Base-by-base conservation (phyloP, 2,113 vertebrate genomes). In the Cyprinodon variegatus region DNA sequence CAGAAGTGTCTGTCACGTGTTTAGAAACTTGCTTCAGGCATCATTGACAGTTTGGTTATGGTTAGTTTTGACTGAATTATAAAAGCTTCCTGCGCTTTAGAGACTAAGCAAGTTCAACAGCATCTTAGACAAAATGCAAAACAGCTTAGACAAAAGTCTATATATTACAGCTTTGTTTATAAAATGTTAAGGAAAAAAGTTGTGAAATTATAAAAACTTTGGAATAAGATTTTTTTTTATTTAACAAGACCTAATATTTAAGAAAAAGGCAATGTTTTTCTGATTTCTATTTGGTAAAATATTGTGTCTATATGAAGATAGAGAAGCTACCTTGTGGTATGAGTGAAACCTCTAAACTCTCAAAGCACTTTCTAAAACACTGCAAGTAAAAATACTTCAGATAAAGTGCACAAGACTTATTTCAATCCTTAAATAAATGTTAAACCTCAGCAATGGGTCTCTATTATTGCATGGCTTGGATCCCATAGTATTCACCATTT, bases 1-100 rank as follows among this genome's bases (percentile, higher is more conserved):
- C 70, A 63, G 50, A 65, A 70, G 61, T 77, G 76, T 82, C 61
- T 68, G 36, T 81, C 65, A 72, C 64, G 70, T 83, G 73, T 88
- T 85, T 85, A 70, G 81, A 65, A 53, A 68, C 10, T 57, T 3
- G 70, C 82, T 76, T 64, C 74, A 45, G 83, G 83, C 74, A 11
- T 83, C 78, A 62, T 29, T 67, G 45, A 74, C 53, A 79, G 53
- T 77, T 53, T 76, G 71, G 79, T 36, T 70, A 70, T 66, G 68
- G 50, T 45, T 45, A 36, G 64, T 13, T 22, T 83, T 82, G 66
- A 3, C 39, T 11, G 68, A 83, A 76, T 70, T 65, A 76, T 38
- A 67, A 10, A 71, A 68, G 65, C 64, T 45, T 62, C 7, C 22
- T 79, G 74, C 78, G 65, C 64, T 48, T 76, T 72, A 59, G 69